A percentile compares a stretch with the other conserved stretches of the same genome.
Evolutionary conservation across 2,888 invertebrate genomes (phyloP).

Genomic region (Apotomis betuletana): DNA sequence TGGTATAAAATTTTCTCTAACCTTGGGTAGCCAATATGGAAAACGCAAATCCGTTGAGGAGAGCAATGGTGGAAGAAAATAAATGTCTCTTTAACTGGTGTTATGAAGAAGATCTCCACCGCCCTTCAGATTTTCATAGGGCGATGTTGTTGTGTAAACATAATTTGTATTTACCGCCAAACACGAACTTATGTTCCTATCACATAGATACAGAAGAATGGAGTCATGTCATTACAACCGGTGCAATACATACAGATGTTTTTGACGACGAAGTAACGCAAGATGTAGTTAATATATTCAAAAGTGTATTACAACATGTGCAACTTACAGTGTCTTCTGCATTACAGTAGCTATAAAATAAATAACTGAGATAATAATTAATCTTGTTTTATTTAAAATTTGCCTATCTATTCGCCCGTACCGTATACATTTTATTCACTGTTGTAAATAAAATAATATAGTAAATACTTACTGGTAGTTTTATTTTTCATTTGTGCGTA

Average conservation of each 20-base stretch:
- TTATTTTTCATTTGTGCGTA: slow-evolving; percentile 7
- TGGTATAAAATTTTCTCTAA: neutral
- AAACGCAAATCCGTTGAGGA: too few relatives aligned
- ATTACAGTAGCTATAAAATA: slow-evolving; percentile 6
- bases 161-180: slow-evolving; percentile 21
- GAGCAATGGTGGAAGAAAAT: slow-evolving; percentile 15
- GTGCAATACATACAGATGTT: slow-evolving; percentile 14
- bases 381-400: slow-evolving; percentile 14
- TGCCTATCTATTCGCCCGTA: slow-evolving; percentile 2
- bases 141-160: slow-evolving; percentile 15
- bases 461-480: neutral
- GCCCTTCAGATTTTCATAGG: slow-evolving; percentile 6
- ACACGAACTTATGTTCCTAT: slow-evolving; percentile 8
- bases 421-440: slow-evolving; percentile 10
- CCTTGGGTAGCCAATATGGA: too few relatives aligned
- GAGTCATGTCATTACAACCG: slow-evolving; percentile 11
- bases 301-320: slow-evolving; percentile 6
- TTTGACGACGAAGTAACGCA: slow-evolving; percentile 3
- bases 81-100: slow-evolving; percentile 13
- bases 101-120: slow-evolving; percentile 4
- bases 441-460: slow-evolving; percentile 2
- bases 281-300: slow-evolving; percentile 18
- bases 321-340: slow-evolving; percentile 1
- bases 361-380: slow-evolving; percentile 11
- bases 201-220: slow-evolving; percentile 12